Evolutionary conservation across 1,140 invertebrate species (phyloP).

Genomic region (Dreissena polymorpha): DNA sequence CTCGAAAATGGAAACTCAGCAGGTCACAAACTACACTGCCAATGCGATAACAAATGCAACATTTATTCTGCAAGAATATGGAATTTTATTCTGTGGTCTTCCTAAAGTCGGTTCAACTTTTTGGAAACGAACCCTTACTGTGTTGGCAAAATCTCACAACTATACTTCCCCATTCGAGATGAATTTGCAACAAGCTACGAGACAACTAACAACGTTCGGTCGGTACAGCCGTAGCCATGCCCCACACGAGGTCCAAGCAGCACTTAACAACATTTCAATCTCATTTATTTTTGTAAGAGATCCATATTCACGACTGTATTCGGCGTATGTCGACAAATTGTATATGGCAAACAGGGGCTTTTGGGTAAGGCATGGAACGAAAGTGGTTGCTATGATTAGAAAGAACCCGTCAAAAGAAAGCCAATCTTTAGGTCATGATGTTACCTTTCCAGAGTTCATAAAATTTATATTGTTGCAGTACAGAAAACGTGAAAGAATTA

Average conservation of each 20-base stretch:
- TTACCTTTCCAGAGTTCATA: slow-evolving; percentile 64
- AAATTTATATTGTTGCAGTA: slow-evolving; percentile 57
- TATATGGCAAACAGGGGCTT: slow-evolving; percentile 51
- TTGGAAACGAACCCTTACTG: slow-evolving; percentile 24
- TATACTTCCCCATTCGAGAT: slow-evolving; percentile 5
- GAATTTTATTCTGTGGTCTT: slow-evolving; percentile 18
- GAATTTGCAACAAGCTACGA: background rate
- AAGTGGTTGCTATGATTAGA: slow-evolving; percentile 38
- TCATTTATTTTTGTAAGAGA: slow-evolving; percentile 59
- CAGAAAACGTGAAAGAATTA: background rate
- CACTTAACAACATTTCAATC: background rate
- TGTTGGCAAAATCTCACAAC: background rate
- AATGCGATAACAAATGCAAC: too few relatives aligned
- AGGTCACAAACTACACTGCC: too few relatives aligned
- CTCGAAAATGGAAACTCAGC: too few relatives aligned
- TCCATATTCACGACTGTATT: slow-evolving; percentile 58
- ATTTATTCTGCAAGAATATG: background rate
- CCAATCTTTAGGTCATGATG: slow-evolving; percentile 55
- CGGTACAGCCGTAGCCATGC: background rate
- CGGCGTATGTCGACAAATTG: slow-evolving; percentile 63
- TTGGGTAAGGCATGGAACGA: slow-evolving; percentile 53
- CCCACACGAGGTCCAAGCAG: background rate
- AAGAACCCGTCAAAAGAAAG: slow-evolving; percentile 21
- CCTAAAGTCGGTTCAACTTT: slow-evolving; percentile 25
- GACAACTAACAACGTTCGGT: background rate